A percentile compares a stretch with the other conserved stretches of the same genome.
Conservation (phyloP, 2,888 invertebrate species). For the Drosophila parthenogenetica region DNA sequence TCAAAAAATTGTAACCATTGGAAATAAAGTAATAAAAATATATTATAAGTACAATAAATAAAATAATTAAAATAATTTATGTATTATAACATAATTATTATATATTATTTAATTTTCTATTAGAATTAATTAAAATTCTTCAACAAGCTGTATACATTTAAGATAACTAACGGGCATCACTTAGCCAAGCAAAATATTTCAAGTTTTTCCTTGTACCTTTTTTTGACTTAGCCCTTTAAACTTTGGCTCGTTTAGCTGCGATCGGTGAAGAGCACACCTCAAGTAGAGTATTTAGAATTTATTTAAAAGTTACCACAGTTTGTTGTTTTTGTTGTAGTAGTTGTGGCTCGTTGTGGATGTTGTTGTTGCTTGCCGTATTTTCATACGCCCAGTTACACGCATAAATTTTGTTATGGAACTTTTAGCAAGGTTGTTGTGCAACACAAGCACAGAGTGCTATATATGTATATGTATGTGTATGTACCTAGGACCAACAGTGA, state of each 20-base stretch:
- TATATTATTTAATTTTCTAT: too few species aligned
- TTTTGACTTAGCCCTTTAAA: slow-evolving; percentile 57
- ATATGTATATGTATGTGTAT: neutral
- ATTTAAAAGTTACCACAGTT: slow-evolving; percentile 67
- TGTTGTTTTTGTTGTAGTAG: slow-evolving; percentile 19
- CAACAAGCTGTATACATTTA: too few species aligned
- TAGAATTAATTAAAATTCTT: too few species aligned
- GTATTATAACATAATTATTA: too few species aligned
- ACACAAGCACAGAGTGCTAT: slow-evolving; percentile 43
- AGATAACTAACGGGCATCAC: too few species aligned
- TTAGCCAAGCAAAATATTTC: too few species aligned
- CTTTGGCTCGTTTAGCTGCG: slow-evolving; percentile 73
- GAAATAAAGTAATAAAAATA: too few species aligned
- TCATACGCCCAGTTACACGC: slow-evolving; percentile 74
- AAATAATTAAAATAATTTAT: too few species aligned
- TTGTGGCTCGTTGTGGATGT: slow-evolving; percentile 11
- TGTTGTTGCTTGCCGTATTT: slow-evolving; percentile 45
- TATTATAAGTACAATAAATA: too few species aligned
- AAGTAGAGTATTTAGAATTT: slow-evolving; percentile 76
- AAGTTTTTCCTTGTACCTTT: neutral
- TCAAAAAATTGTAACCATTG: too few species aligned
- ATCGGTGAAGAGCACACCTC: slow-evolving; percentile 66
- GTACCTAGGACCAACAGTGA: slow-evolving; percentile 33
- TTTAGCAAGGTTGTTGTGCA: slow-evolving; percentile 60
- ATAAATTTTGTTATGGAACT: slow-evolving; percentile 76